Percentiles rank a stretch among this genome's conserved stretches.
phyloP scores from a whole-genome alignment of 2,888 invertebrate genomes.

The Leptura quadrifasciata region DNA sequence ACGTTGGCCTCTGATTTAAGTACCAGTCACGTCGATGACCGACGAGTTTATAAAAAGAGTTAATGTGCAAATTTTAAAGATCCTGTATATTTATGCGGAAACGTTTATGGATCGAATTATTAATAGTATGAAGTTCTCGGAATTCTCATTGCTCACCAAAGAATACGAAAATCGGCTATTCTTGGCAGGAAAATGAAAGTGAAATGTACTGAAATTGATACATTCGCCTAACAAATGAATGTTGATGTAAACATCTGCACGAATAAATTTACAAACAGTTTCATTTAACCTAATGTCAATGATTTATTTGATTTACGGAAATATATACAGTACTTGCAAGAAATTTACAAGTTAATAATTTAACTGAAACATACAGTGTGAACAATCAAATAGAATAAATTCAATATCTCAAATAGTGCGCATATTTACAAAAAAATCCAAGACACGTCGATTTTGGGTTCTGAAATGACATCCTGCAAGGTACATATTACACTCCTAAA shows the following conservation, averaged over 20 bases:
- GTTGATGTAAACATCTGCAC: not conserved
- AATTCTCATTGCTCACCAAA: not conserved
- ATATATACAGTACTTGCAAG: too few species aligned
- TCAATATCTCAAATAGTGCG: too few species aligned
- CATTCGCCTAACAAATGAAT: not conserved
- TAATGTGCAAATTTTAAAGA: constrained; percentile 16
- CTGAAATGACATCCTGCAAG: too few species aligned
- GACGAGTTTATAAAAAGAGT: constrained; percentile 13
- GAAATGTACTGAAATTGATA: not conserved
- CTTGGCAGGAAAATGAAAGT: not conserved
- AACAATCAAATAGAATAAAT: too few species aligned
- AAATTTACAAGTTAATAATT: too few species aligned
- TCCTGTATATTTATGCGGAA: constrained; percentile 19
- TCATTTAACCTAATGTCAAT: too few species aligned
- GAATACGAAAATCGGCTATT: not conserved
- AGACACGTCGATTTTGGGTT: too few species aligned
- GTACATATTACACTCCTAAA: too few species aligned
- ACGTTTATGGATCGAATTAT: not conserved
- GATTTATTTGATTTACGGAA: too few species aligned
- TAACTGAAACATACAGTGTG: too few species aligned
- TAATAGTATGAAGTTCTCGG: not conserved
- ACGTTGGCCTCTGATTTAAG: constrained; percentile 9
- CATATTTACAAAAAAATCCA: too few species aligned
- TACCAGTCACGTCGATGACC: constrained; percentile 10
- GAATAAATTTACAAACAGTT: not conserved